Evolutionary conservation across 2,113 vertebrate species (phyloP), one percentile per base, ranked within the genome.

Genomic region (Sterrhoptilus dennistouni): DNA sequence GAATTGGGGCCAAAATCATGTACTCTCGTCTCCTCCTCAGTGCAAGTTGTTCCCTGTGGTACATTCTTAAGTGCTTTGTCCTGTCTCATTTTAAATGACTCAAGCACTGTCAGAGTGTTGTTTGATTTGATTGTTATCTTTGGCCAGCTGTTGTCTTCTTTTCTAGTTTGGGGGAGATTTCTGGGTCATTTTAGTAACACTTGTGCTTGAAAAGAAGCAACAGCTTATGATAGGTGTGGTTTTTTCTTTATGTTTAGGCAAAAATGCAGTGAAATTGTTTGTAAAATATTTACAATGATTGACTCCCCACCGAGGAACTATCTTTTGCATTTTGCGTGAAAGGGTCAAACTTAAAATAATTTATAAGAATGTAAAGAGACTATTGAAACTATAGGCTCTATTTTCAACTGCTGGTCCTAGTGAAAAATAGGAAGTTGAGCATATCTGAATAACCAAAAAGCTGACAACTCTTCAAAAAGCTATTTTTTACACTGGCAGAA

Each of bases 61-160:
- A 93, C 96, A 97, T 96, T 97, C 95, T 97, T 97, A 89, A 95
- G 95, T 95, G 95, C 93, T 97, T 97, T 94, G 96, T 97, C 92
- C 95, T 96, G 95, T 96, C 96, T 97, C 80, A 9, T 95, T 96
- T 95, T 96, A 96, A 97, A 96, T 96, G 88, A 97, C 90, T 97
- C 96, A 96, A 82, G 95, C 76, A 31, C 83, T 93, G 80, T 96
- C 94, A 96, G 96, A 86, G 96, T 97, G 96, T 96, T 97, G 96
- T 97, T 97, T 96, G 96, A 97, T 96, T 96, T 90, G 93, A 94
- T 96, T 96, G 90, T 96, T 97, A 95, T 97, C 95, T 96, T 96
- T 96, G 95, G 96, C 96, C 24, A 21, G 64, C 86, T 93, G 61
- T 87, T 22, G 5, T 91, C 83, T 49, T 93, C 92, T 94, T 87